Base-by-base conservation (phyloP, 2,888 invertebrate genomes). In the Lochmaea capreae region DNA sequence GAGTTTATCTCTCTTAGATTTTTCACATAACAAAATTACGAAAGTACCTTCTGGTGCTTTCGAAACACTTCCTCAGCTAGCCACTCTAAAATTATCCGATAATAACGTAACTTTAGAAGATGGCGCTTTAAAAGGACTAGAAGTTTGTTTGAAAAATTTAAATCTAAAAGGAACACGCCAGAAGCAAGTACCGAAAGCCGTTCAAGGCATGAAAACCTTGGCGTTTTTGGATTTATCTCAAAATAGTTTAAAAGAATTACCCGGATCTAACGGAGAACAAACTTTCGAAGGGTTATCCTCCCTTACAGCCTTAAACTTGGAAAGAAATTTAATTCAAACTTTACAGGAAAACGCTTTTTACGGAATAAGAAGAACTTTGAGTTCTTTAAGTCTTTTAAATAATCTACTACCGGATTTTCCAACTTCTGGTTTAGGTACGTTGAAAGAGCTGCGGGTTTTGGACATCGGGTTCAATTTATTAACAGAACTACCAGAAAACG, bases 401-500 rank as follows among this genome's bases (percentile, higher is more conserved):
- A 97, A 97, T 88, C 89, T 97, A 71, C 89, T 97, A 72, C 92
- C 95, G 0, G 95, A 95, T 85, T 97, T 96, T 85, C 97, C 97
- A 1, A 93, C 93, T 1, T 91, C 90, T 61, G 96, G 97, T 9
- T 91, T 97, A 81, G 92, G 91, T 78, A 91, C 91, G 39, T 88
- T 97, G 67, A 91, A 90, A 69, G 96, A 96, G 86, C 89, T 97
- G 71, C 90, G 96, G 86, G 97, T 97, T 11, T 88, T 97, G 79
- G 97, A 97, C 86, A 95, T 97, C 78, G 97, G 97, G 65, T 97
- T 97, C 87, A 97, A 97, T 89, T 90, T 96, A 79, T 88, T 97
- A 77, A 95, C 95, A 62, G 92, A 93, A 81, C 87, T 97, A 79
- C 96, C 97, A 11, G 88, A 90, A 65, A 91, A 94, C 74, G 95